A percentile compares a stretch with the other conserved stretches of the same genome.
Conservation (phyloP, 2,797 vertebrate genomes). For the Pseudochromis fuscus region DNA sequence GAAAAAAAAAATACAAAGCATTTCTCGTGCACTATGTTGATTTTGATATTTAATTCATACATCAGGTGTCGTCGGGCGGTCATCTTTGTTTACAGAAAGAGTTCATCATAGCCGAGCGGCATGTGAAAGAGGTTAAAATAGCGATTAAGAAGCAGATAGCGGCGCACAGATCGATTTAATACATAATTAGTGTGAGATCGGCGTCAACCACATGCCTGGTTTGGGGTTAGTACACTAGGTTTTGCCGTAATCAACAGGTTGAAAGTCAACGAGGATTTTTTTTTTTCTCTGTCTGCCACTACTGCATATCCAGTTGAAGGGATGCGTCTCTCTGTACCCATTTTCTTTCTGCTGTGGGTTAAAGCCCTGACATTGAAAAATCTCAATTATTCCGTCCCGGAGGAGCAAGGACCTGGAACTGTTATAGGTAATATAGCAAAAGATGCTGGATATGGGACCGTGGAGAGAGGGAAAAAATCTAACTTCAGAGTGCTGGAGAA, state of each 20-base stretch:
- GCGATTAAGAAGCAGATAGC: slow-evolving; percentile 45
- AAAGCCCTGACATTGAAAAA: slow-evolving; percentile 97
- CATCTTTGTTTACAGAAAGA: slow-evolving; percentile 85
- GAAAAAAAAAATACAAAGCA: slow-evolving; percentile 67
- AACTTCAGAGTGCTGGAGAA: slow-evolving; percentile 98
- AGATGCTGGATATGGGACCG: slow-evolving; percentile 91
- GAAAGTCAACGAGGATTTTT: slow-evolving; percentile 82
- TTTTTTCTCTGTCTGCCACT: slow-evolving; percentile 64
- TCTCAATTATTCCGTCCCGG: slow-evolving; percentile 97
- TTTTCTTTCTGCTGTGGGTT: slow-evolving; percentile 95
- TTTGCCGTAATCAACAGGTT: slow-evolving; percentile 85
- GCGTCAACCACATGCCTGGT: slow-evolving; percentile 64
- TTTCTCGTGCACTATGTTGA: slow-evolving; percentile 69
- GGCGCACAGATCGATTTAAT: slow-evolving; percentile 65
- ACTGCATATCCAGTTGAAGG: slow-evolving; percentile 83
- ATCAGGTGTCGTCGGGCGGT: slow-evolving; percentile 79
- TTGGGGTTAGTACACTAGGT: slow-evolving; percentile 73
- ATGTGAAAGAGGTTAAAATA: slow-evolving; percentile 75
- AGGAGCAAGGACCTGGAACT: slow-evolving; percentile 96
- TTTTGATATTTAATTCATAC: slow-evolving; percentile 82
- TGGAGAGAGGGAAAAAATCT: slow-evolving; percentile 90
- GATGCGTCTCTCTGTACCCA: slow-evolving; percentile 96
- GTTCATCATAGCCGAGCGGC: slow-evolving; percentile 74
- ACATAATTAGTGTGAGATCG: slow-evolving; percentile 68
- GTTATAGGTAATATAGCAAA: slow-evolving; percentile 98